Evolutionary conservation across 1,140 invertebrate species (phyloP).

Genomic region (Pseudoatta argentina): DNA sequence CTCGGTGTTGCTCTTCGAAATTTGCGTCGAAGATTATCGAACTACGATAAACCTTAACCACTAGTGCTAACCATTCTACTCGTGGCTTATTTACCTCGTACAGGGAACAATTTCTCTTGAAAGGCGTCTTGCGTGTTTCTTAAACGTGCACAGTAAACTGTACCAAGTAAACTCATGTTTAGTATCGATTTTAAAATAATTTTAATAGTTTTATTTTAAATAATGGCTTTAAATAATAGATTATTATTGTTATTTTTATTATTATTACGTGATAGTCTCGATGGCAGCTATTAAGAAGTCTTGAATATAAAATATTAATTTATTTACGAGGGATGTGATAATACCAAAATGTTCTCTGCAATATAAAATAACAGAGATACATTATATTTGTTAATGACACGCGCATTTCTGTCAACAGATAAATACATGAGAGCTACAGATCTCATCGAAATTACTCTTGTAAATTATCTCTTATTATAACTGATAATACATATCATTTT

Average conservation of each 20-base stretch:
- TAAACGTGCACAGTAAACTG: neutral
- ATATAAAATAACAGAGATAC: neutral
- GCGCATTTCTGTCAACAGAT: neutral
- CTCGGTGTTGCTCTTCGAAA: slow-evolving; percentile 33
- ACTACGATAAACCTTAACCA: slow-evolving; percentile 56
- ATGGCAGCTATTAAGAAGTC: neutral
- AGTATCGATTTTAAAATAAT: neutral
- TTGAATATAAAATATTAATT: slow-evolving; percentile 30
- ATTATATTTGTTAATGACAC: slow-evolving; percentile 10
- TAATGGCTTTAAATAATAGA: neutral
- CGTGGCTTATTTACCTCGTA: neutral
- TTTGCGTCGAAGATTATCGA: slow-evolving; percentile 56
- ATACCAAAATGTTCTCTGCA: neutral
- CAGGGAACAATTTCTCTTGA: neutral
- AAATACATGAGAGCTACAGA: neutral
- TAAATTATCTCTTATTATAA: slow-evolving; percentile 53
- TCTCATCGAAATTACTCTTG: slow-evolving; percentile 55
- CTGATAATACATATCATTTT: slow-evolving; percentile 4
- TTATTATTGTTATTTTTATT: neutral
- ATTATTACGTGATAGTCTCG: neutral
- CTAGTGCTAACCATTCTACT: neutral
- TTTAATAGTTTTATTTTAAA: neutral
- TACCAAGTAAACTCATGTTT: neutral
- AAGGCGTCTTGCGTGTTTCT: neutral
- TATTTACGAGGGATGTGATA: slow-evolving; percentile 13